Conservation (phyloP, 2,888 invertebrate genomes). For the Caenorhabditis auriculariae region DNA sequence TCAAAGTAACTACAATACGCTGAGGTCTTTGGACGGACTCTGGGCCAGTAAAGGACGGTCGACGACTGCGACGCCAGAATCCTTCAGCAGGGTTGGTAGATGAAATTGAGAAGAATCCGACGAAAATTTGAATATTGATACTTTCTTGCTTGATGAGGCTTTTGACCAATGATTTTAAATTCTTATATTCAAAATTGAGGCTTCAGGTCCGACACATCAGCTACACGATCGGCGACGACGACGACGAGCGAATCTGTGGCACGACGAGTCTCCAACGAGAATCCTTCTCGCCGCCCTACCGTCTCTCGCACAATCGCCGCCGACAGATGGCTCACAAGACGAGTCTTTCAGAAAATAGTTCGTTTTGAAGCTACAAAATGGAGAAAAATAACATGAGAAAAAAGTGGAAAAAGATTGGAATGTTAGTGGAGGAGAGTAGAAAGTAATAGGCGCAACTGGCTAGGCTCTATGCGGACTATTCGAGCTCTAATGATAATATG, state of each 20-base stretch:
- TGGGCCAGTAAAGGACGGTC: conserved; percentile 8
- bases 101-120: conserved; percentile 20
- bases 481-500: too few species aligned
- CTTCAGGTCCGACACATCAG: conserved; percentile 33
- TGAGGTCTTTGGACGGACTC: conserved; percentile 46
- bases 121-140: too few species aligned
- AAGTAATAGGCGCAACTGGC: too few species aligned
- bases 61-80: conserved; percentile 27
- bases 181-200: conserved; percentile 2
- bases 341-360: conserved; percentile 44
- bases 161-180: not conserved
- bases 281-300: conserved; percentile 52
- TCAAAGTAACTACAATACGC: conserved; percentile 44
- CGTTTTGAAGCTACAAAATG: too few species aligned
- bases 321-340: conserved; percentile 45
- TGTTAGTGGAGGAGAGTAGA: too few species aligned
- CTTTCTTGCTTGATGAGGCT: not conserved
- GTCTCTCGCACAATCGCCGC: conserved; percentile 39
- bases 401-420: too few species aligned
- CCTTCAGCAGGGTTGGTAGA: conserved; percentile 11
- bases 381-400: too few species aligned
- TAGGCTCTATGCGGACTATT: too few species aligned
- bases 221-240: conserved; percentile 15
- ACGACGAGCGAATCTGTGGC: conserved; percentile 13
- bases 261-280: conserved; percentile 17